Evolutionary conservation across 1,140 invertebrate genomes (phyloP).

Genomic region (Hesperophylax magnus): DNA sequence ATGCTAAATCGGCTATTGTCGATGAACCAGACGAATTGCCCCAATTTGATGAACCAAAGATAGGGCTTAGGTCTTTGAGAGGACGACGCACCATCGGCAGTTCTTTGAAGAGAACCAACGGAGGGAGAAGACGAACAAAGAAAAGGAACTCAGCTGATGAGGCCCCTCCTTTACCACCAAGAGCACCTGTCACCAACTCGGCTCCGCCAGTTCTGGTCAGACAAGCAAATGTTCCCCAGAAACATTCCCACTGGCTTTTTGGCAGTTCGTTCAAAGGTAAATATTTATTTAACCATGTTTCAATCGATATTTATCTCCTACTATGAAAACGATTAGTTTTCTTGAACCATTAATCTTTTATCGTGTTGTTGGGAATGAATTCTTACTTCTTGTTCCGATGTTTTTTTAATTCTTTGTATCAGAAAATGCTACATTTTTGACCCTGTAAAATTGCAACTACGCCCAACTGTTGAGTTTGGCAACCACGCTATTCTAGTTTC

Average conservation of each 20-base stretch:
- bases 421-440: too few relatives aligned
- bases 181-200: slow-evolving; percentile 26
- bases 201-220: slow-evolving; percentile 48
- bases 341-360: too few relatives aligned
- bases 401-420: too few relatives aligned
- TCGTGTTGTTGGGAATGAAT: too few relatives aligned
- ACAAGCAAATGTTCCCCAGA: slow-evolving; percentile 44
- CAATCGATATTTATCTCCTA: too few relatives aligned
- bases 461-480: too few relatives aligned
- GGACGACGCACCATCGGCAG: slow-evolving; percentile 43
- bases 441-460: too few relatives aligned
- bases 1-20: slow-evolving; percentile 31
- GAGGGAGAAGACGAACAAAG: slow-evolving; percentile 43
- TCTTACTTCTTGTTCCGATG: too few relatives aligned
- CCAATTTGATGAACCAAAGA: not conserved
- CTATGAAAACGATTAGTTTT: too few relatives aligned
- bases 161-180: slow-evolving; percentile 59
- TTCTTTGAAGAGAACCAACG: slow-evolving; percentile 47
- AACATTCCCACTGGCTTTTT: slow-evolving; percentile 68
- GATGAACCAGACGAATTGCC: slow-evolving; percentile 4
- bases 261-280: slow-evolving; percentile 62
- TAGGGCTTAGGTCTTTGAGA: not conserved
- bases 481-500: too few relatives aligned
- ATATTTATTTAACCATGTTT: slow-evolving; percentile 20
- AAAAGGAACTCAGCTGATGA: slow-evolving; percentile 59